Conservation (phyloP, 2,888 invertebrate species). For the Scaptodrosophila latifasciaeformis region DNA sequence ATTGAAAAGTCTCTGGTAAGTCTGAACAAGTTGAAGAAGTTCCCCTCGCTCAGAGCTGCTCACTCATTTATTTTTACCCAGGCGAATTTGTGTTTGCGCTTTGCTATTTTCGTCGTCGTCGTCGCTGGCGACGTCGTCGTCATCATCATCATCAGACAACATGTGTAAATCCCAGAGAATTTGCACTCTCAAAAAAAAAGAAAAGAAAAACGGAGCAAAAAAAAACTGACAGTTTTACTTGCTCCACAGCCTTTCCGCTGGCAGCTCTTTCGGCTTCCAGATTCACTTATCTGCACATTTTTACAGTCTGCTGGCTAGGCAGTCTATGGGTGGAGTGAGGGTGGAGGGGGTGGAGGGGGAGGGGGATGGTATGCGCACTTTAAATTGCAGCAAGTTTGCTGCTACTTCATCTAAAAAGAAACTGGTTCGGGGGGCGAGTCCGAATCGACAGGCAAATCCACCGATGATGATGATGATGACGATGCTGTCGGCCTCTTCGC, state of each 20-base stretch:
- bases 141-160: slow-evolving; percentile 21
- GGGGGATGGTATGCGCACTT: slow-evolving; percentile 16
- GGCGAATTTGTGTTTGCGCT: slow-evolving; percentile 1
- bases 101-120: slow-evolving; percentile 28
- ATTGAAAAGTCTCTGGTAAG: too few relatives aligned
- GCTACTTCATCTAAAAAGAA: too few relatives aligned
- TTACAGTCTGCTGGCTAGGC: background rate
- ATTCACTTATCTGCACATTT: background rate
- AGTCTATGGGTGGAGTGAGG: background rate
- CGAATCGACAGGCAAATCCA: background rate
- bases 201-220: too few relatives aligned
- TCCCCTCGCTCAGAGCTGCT: too few relatives aligned
- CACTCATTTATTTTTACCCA: too few relatives aligned
- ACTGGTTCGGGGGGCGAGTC: background rate
- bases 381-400: slow-evolving; percentile 17
- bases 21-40: too few relatives aligned
- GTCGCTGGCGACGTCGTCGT: background rate
- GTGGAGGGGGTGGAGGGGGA: background rate
- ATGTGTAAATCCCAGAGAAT: slow-evolving; percentile 11
- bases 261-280: background rate
- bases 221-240: background rate
- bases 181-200: too few relatives aligned
- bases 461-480: background rate
- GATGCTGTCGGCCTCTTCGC: background rate
- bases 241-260: background rate